These are phyloP conservation scores for Muscicapa adusta DNA, from an alignment of 2,113 vertebrate genomes.

Conservation along the genomic window DNA sequence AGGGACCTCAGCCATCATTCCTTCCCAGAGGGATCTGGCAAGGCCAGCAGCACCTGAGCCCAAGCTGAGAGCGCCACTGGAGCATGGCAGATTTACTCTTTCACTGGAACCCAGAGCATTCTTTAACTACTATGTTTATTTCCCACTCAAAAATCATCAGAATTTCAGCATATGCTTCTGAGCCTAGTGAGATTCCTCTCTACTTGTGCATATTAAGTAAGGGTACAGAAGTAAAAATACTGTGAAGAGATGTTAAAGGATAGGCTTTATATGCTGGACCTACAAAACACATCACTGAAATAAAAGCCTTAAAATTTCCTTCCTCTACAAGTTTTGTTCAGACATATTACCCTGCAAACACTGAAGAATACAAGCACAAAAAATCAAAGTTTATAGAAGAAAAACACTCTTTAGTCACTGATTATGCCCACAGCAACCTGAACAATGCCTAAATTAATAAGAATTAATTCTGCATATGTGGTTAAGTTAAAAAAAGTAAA, in stretches of 20 bases:
- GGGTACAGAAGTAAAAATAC: background rate
- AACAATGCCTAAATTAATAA: background rate
- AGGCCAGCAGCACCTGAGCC: background rate
- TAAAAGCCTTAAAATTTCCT: background rate
- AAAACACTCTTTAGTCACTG: background rate
- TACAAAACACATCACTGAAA: background rate
- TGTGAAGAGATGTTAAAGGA: background rate
- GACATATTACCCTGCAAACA: background rate
- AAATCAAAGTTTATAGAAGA: background rate
- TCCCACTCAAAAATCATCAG: background rate
- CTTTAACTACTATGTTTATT: background rate
- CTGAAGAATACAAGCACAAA: background rate
- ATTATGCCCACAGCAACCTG: background rate
- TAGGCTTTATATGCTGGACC: background rate
- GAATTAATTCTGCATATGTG: background rate
- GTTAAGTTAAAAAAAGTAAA: background rate
- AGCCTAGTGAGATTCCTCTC: background rate
- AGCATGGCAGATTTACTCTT: background rate
- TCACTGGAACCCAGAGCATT: background rate
- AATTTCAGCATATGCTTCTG: background rate
- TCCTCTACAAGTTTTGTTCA: background rate
- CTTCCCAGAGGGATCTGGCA: background rate
- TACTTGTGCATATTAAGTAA: background rate
- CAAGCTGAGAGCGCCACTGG: accelerated
- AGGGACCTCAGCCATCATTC: background rate